phyloP scores from a whole-genome alignment of 2,113 vertebrate genomes.

The Osmerus mordax region DNA sequence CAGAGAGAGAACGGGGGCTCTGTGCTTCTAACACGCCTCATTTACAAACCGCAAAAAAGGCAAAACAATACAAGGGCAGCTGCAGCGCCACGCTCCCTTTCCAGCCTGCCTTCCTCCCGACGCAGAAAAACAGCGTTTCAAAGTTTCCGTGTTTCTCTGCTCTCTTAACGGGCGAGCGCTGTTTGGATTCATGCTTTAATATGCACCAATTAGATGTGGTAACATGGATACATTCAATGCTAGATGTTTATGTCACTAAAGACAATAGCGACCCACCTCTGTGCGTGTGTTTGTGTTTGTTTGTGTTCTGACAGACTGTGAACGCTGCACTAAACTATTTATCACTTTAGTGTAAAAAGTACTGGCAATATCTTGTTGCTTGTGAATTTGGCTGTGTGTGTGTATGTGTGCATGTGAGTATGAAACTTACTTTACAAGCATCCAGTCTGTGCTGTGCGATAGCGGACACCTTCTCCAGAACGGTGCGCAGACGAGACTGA shows the following conservation, averaged over 20 bases:
- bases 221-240: conserved; percentile 34
- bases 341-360: conserved; percentile 32
- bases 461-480: conserved; percentile 81
- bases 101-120: conserved; percentile 19
- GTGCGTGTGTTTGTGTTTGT: not conserved
- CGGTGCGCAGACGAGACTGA: conserved; percentile 76
- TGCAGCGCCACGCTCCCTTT: conserved; percentile 32
- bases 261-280: conserved; percentile 30
- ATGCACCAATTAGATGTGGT: conserved; percentile 59
- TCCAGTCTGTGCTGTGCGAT: conserved; percentile 85
- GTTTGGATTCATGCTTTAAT: conserved; percentile 42
- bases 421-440: conserved; percentile 74
- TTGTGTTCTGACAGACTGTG: conserved; percentile 33
- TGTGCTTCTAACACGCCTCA: conserved; percentile 62
- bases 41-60: conserved; percentile 70
- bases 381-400: conserved; percentile 3
- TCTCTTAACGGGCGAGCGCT: not conserved
- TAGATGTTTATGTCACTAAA: conserved; percentile 37
- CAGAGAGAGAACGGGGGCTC: conserved; percentile 53
- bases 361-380: not conserved
- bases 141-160: conserved; percentile 30
- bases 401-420: conserved; percentile 5
- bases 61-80: conserved; percentile 63
- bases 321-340: conserved; percentile 36
- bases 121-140: conserved; percentile 58